Percentiles rank a stretch among this genome's conserved stretches.
Evolutionary conservation across 1,140 invertebrate species (phyloP).

Genomic region (Drosophila ogumai): DNA sequence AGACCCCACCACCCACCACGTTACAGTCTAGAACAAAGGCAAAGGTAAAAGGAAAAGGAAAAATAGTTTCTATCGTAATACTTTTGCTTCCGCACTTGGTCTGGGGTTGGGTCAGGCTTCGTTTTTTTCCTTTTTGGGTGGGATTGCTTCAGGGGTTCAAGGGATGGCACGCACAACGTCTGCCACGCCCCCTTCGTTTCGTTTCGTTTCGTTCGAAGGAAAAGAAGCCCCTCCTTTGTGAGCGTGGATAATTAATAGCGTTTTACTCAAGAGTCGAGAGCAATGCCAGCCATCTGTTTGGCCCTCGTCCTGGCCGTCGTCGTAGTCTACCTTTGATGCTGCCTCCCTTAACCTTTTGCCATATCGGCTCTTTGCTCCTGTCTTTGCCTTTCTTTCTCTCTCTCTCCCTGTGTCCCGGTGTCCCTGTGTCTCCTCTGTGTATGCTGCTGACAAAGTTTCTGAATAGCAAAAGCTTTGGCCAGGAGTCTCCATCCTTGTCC

Average conservation of each 20-base stretch:
- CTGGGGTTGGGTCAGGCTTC: conserved; percentile 10
- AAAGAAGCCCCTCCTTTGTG: conserved; percentile 21
- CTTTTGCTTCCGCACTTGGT: conserved; percentile 72
- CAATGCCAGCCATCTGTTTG: conserved; percentile 80
- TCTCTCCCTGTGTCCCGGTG: neutral
- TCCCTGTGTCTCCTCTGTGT: conserved; percentile 16
- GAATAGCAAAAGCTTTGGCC: conserved; percentile 61
- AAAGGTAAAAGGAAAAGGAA: conserved; percentile 19
- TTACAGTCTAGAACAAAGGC: conserved; percentile 31
- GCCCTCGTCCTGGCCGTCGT: conserved; percentile 18
- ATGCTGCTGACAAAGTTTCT: conserved; percentile 70
- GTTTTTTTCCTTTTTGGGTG: neutral
- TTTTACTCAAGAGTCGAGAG: conserved; percentile 77
- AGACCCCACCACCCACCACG: neutral
- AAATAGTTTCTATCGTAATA: conserved; percentile 65
- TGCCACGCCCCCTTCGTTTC: conserved; percentile 11
- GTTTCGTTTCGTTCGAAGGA: neutral
- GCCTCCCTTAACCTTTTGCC: conserved; percentile 68
- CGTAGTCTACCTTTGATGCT: conserved; percentile 8
- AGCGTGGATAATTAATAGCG: conserved; percentile 75
- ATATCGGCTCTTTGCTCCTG: conserved; percentile 54
- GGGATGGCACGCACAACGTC: conserved; percentile 39
- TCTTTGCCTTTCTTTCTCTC: neutral
- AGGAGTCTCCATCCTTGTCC: neutral
- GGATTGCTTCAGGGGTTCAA: conserved; percentile 28